Percentiles rank a stretch among this genome's conserved stretches.
phyloP scores from a whole-genome alignment of 2,797 vertebrate genomes.

The Merluccius polli region DNA sequence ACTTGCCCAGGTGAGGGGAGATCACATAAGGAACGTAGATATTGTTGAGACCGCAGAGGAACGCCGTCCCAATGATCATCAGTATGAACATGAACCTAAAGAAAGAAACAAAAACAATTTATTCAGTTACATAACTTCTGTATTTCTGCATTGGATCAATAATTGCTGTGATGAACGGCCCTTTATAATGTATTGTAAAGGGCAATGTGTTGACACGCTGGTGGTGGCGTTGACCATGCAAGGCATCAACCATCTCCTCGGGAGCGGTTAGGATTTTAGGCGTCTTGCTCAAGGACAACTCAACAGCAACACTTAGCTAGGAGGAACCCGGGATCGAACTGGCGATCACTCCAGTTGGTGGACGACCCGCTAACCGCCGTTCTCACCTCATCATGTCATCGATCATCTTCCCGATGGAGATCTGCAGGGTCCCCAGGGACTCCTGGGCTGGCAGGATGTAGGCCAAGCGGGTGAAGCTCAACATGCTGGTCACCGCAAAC shows the following conservation, averaged over 20 bases:
- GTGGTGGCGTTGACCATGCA: no score
- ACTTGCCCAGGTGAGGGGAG: constrained; percentile 82
- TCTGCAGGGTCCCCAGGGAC: constrained; percentile 88
- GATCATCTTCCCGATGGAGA: constrained; percentile 92
- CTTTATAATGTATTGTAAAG: no score
- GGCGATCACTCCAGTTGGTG: neutral
- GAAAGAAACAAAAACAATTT: neutral
- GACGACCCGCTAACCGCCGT: neutral
- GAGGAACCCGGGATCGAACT: neutral
- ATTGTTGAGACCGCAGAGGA: constrained; percentile 91
- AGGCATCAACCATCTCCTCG: no score
- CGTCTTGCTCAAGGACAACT: no score
- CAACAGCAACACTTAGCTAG: neutral
- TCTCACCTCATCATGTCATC: constrained; percentile 88
- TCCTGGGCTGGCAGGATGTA: constrained; percentile 91
- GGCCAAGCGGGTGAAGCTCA: constrained; percentile 87
- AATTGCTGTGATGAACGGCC: no score
- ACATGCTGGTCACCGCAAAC: constrained; percentile 90
- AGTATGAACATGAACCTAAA: constrained; percentile 89
- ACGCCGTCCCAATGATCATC: constrained; percentile 91
- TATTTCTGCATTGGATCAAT: no score
- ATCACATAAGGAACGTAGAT: constrained; percentile 85
- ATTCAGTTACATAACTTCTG: neutral
- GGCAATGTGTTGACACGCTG: no score
- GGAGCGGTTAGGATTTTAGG: no score